Percentiles rank a stretch among this genome's conserved stretches.
These are phyloP conservation scores for Euglossa dilemma DNA, from an alignment of 1,140 invertebrate species.

Conservation along the genomic window DNA sequence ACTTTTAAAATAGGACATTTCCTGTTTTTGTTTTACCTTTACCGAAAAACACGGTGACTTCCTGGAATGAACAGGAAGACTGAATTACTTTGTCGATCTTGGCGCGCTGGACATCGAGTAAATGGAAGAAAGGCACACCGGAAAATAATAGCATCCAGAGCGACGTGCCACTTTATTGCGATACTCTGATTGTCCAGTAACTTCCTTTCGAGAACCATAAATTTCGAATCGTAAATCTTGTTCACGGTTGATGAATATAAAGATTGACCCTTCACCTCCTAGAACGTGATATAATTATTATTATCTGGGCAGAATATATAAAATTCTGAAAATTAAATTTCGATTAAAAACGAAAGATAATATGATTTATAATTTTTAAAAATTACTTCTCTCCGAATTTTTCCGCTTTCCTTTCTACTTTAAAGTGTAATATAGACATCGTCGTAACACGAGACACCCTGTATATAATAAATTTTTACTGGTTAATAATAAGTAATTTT, in stretches of 20 bases:
- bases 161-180: slow-evolving; percentile 59
- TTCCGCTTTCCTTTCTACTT: no score
- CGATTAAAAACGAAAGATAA: no score
- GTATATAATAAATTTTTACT: no score
- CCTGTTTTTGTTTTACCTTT: not conserved
- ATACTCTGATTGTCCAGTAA: slow-evolving; percentile 20
- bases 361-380: no score
- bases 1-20: not conserved
- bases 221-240: slow-evolving; percentile 36
- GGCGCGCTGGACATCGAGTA: slow-evolving; percentile 14
- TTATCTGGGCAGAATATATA: no score
- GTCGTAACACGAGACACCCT: no score
- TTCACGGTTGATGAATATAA: not conserved
- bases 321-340: no score
- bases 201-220: slow-evolving; percentile 40
- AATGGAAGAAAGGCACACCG: slow-evolving; percentile 12
- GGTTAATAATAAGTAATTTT: no score
- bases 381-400: no score
- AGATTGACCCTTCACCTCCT: not conserved
- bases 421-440: no score
- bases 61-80: not conserved
- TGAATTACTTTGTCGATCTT: slow-evolving; percentile 15
- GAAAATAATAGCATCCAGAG: slow-evolving; percentile 57
- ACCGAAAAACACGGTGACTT: not conserved
- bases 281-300: no score